A percentile compares a stretch with the other conserved stretches of the same genome.
phyloP scores from a whole-genome alignment of 1,140 invertebrate species.

The Pachypeltis micranthus region DNA sequence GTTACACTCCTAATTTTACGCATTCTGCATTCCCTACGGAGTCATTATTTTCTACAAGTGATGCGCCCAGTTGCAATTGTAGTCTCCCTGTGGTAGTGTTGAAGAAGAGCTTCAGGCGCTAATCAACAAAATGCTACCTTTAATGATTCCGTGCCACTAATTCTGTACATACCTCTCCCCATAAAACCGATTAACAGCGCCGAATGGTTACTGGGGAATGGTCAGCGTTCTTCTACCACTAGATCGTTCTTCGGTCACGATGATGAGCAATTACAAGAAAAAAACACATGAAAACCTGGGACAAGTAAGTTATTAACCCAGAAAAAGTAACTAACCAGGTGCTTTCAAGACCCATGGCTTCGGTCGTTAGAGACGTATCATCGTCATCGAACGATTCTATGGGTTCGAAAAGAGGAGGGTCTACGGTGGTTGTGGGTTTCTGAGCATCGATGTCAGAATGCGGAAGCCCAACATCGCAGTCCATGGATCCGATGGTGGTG shows the following conservation, averaged over 20 bases:
- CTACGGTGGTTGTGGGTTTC: neutral
- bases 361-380: neutral
- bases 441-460: slow-evolving; percentile 12
- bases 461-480: slow-evolving; percentile 7
- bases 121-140: neutral
- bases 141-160: neutral
- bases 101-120: too few relatives aligned
- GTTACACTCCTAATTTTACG: too few relatives aligned
- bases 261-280: neutral
- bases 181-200: neutral
- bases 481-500: neutral
- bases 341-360: slow-evolving; percentile 14
- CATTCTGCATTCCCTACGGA: too few relatives aligned
- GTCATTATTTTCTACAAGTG: too few relatives aligned
- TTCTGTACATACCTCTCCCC: neutral
- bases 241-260: neutral
- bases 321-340: slow-evolving; percentile 1
- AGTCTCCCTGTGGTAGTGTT: too few relatives aligned
- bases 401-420: neutral
- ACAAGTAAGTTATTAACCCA: neutral
- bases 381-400: neutral
- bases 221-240: neutral
- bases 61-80: too few relatives aligned
- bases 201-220: neutral
- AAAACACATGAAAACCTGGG: neutral